phyloP scores from a whole-genome alignment of 2,888 invertebrate genomes.

The Drosophila limbata region DNA sequence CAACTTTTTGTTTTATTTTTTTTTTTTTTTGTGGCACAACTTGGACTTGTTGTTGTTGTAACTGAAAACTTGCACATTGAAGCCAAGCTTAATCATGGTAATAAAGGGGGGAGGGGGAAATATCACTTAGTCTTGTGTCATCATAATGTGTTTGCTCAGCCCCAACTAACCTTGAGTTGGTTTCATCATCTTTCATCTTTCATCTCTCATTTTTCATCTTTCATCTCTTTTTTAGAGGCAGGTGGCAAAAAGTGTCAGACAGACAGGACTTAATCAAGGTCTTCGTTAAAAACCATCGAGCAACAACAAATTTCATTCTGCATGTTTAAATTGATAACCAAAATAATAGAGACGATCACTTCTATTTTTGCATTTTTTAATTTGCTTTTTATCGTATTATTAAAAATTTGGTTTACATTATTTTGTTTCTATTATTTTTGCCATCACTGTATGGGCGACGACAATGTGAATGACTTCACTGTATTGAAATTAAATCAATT shows the following conservation, averaged over 20 bases:
- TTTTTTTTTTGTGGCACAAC: constrained; percentile 47
- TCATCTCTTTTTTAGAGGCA: constrained; percentile 1
- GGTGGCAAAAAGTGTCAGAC: constrained; percentile 29
- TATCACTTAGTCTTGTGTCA: constrained; percentile 54
- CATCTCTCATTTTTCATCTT: neutral
- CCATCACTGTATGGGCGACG: constrained; percentile 51
- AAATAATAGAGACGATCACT: no score
- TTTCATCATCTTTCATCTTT: constrained; percentile 4
- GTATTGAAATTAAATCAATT: constrained; percentile 78
- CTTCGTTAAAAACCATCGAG: neutral
- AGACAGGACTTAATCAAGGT: constrained; percentile 12
- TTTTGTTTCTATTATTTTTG: no score
- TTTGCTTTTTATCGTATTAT: no score
- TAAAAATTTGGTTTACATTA: no score
- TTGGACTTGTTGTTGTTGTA: constrained; percentile 22
- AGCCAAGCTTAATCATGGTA: constrained; percentile 38
- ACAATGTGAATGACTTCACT: constrained; percentile 73
- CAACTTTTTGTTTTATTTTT: constrained; percentile 19
- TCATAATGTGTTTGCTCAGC: constrained; percentile 46
- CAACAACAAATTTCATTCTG: neutral
- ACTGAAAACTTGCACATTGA: constrained; percentile 66
- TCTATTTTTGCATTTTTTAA: constrained; percentile 51
- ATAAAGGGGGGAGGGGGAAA: neutral
- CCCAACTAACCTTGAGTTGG: constrained; percentile 38
- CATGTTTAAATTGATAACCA: no score